These are phyloP conservation scores for Watsonalla binaria DNA, from an alignment of 2,888 invertebrate species.

Conservation along the genomic window DNA sequence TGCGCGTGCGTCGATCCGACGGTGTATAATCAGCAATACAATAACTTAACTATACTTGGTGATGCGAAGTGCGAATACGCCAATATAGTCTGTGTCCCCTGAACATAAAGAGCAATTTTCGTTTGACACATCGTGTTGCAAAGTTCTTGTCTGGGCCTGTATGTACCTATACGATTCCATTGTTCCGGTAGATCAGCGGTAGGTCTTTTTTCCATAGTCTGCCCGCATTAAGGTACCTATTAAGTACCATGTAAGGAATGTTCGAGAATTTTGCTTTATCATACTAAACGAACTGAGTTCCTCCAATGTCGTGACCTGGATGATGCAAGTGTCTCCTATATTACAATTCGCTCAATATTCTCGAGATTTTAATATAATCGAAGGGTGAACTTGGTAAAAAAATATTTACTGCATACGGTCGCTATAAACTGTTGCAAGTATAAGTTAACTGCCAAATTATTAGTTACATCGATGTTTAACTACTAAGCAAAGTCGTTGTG, in stretches of 20 bases:
- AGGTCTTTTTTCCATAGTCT: conserved; percentile 43
- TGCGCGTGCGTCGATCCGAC: conserved; percentile 59
- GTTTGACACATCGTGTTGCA: conserved; percentile 5
- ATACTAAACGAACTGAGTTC: conserved; percentile 7
- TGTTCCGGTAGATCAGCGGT: conserved; percentile 37
- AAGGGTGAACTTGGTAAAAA: not conserved
- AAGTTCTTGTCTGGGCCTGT: conserved; percentile 9
- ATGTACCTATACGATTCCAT: conserved; percentile 32
- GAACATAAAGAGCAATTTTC: conserved; percentile 13
- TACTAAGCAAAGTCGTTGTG: too few species aligned
- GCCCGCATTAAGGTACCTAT: conserved; percentile 22
- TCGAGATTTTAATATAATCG: conserved; percentile 10
- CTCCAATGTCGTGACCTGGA: conserved; percentile 28
- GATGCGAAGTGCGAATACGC: conserved; percentile 15
- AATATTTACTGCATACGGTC: too few species aligned
- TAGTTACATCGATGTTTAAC: too few species aligned
- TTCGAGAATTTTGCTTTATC: conserved; percentile 12
- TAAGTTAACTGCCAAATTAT: not conserved
- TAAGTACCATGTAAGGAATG: not conserved
- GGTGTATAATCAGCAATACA: conserved; percentile 27
- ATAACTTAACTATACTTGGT: conserved; percentile 25
- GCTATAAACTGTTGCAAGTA: too few species aligned
- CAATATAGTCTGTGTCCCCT: conserved; percentile 23
- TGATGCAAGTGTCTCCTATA: conserved; percentile 35
- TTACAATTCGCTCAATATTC: conserved; percentile 21